phyloP scores from a whole-genome alignment of 2,888 invertebrate species.

The Stomorhina lunata region DNA sequence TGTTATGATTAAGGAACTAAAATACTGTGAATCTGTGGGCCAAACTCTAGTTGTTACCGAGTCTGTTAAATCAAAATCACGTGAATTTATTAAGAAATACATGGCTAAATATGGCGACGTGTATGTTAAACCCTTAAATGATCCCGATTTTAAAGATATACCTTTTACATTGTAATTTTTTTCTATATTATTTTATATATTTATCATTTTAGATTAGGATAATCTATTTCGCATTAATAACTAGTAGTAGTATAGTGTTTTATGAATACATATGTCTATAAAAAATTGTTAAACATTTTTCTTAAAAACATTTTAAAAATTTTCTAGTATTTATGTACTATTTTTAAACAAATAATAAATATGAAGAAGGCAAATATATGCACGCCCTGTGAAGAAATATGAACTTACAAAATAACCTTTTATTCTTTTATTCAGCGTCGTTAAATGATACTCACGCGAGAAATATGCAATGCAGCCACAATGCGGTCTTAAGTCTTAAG shows the following conservation, averaged over 20 bases:
- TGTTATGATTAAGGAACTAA: conserved; percentile 96
- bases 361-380: not conserved
- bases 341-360: conserved; percentile 20
- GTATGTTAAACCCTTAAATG: conserved; percentile 72
- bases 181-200: conserved; percentile 23
- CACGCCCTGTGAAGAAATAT: no score
- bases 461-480: no score
- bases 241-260: conserved; percentile 2
- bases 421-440: not conserved
- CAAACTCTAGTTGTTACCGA: conserved; percentile 76
- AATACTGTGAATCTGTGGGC: conserved; percentile 87
- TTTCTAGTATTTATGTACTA: not conserved
- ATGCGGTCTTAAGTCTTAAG: no score
- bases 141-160: conserved; percentile 75
- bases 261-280: conserved; percentile 1
- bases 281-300: conserved; percentile 10
- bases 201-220: conserved; percentile 23
- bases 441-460: no score
- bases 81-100: conserved; percentile 96
- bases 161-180: conserved; percentile 68
- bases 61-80: conserved; percentile 93
- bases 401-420: not conserved
- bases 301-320: not conserved
- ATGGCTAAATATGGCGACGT: conserved; percentile 96
- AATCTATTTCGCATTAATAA: conserved; percentile 22